Evolutionary conservation across 2,113 vertebrate genomes (phyloP).

Genomic region (Trachemys scripta): DNA sequence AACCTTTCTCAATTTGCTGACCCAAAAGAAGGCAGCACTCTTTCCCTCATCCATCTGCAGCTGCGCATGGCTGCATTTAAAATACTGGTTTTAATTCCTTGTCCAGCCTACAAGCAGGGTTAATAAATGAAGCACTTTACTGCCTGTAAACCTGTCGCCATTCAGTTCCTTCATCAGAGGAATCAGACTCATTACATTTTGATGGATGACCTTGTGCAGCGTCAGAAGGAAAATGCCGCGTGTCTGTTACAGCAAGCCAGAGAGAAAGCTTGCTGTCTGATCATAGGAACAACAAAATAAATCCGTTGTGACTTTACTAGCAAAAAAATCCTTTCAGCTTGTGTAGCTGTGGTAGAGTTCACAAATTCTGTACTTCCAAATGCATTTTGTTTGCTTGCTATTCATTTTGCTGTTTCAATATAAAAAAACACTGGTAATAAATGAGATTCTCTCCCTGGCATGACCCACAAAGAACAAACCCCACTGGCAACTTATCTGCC

Average conservation of each 20-base stretch:
- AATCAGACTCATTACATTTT: neutral
- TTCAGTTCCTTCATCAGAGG: neutral
- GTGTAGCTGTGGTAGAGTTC: neutral
- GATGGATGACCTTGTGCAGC: slow-evolving; percentile 42
- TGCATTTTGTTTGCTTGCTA: neutral
- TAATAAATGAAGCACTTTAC: neutral
- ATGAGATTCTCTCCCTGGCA: too few species aligned
- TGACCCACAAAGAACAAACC: neutral
- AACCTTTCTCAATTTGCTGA: neutral
- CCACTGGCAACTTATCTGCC: neutral
- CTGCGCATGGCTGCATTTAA: neutral
- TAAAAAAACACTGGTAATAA: too few species aligned
- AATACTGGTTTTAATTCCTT: neutral
- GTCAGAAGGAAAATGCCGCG: neutral
- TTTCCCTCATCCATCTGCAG: neutral
- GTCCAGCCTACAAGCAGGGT: neutral
- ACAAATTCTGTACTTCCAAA: neutral
- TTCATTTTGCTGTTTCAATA: neutral
- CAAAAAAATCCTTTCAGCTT: neutral
- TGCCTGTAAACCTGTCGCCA: neutral
- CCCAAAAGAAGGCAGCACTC: neutral
- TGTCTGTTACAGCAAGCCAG: neutral
- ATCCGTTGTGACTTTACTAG: neutral
- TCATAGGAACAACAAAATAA: neutral
- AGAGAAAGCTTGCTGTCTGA: neutral